Evolutionary conservation across 2,888 invertebrate genomes (phyloP).

Genomic region (Melolontha melolontha): DNA sequence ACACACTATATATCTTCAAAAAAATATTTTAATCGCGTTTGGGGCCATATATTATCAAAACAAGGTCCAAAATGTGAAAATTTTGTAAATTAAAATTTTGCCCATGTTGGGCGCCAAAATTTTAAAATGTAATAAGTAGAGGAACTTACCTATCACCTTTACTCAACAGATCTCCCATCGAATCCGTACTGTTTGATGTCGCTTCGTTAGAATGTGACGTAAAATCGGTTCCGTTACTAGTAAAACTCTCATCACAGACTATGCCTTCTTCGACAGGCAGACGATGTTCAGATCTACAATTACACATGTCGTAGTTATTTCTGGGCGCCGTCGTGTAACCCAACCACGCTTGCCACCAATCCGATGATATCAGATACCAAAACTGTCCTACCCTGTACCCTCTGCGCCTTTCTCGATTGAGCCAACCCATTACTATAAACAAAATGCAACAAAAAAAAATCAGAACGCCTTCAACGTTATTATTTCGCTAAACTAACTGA

Average conservation of each 20-base stretch:
- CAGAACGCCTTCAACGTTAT: not conserved
- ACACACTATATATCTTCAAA: no score
- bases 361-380: conserved; percentile 88
- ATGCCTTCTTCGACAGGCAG: conserved; percentile 72
- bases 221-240: conserved; percentile 66
- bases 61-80: no score
- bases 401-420: conserved; percentile 80
- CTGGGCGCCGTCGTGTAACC: conserved; percentile 71
- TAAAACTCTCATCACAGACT: conserved; percentile 78
- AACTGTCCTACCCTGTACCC: conserved; percentile 86
- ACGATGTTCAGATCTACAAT: conserved; percentile 62
- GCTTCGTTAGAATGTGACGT: conserved; percentile 62
- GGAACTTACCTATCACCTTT: conserved; percentile 67
- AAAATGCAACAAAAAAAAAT: conserved; percentile 18
- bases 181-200: conserved; percentile 68
- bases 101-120: not conserved
- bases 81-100: no score
- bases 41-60: no score
- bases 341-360: conserved; percentile 90
- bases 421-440: conserved; percentile 79
- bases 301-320: conserved; percentile 63
- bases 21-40: no score
- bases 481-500: conserved; percentile 57
- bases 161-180: conserved; percentile 73
- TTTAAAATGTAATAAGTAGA: conserved; percentile 5